Evolutionary conservation across 2,888 invertebrate genomes (phyloP).

Genomic region (Andrena camellia): DNA sequence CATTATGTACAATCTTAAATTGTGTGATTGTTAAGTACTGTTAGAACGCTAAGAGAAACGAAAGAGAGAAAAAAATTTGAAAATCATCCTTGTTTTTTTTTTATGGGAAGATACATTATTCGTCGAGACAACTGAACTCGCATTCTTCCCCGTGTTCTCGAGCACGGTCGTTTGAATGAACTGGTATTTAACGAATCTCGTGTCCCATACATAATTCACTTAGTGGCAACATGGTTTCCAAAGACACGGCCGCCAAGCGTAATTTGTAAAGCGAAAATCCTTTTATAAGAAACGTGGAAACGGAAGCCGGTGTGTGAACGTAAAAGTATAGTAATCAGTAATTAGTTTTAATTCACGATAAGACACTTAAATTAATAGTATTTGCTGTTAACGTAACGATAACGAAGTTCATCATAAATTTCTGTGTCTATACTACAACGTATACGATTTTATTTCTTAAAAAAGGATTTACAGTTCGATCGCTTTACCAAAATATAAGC

Average conservation of each 20-base stretch:
- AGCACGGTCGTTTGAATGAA: conserved; percentile 35
- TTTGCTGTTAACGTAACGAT: conserved; percentile 30
- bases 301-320: conserved; percentile 27
- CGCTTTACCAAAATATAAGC: conserved; percentile 73
- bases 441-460: conserved; percentile 56
- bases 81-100: conserved; percentile 2
- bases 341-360: conserved; percentile 42
- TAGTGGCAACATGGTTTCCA: conserved; percentile 63
- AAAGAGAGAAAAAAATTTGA: conserved; percentile 3
- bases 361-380: conserved; percentile 48
- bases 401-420: conserved; percentile 44
- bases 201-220: conserved; percentile 46
- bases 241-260: conserved; percentile 68
- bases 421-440: conserved; percentile 21
- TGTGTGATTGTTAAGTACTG: conserved; percentile 56
- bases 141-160: conserved; percentile 5
- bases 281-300: conserved; percentile 66
- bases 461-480: conserved; percentile 70
- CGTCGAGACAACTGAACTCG: conserved; percentile 9
- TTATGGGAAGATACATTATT: conserved; percentile 11
- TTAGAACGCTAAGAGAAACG: conserved; percentile 23
- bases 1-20: conserved; percentile 66
- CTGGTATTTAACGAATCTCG: conserved; percentile 43
- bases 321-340: conserved; percentile 23
- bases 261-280: conserved; percentile 69